These are phyloP conservation scores for Ptychobarbus kaznakovi DNA, from an alignment of 2,797 vertebrate species.

Conservation along the genomic window DNA sequence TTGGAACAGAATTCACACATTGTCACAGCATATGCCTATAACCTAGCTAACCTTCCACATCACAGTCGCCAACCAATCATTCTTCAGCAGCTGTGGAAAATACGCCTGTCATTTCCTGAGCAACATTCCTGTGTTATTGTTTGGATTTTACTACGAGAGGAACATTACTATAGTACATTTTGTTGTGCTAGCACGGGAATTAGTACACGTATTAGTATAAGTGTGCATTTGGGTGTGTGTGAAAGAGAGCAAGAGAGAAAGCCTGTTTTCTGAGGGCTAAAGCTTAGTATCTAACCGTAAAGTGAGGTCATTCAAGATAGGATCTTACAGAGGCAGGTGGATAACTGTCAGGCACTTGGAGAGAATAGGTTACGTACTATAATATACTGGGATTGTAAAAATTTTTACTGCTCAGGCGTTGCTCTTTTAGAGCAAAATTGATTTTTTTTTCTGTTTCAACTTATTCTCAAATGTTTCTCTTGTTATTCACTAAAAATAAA, in stretches of 20 bases:
- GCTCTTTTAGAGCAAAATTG: neutral
- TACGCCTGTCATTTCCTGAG: constrained; percentile 43
- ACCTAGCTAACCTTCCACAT: constrained; percentile 28
- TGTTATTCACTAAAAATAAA: neutral
- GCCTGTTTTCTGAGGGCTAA: constrained; percentile 9
- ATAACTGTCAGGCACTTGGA: neutral
- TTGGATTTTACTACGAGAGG: constrained; percentile 15
- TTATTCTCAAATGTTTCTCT: neutral
- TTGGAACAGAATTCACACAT: constrained; percentile 54
- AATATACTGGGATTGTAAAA: neutral
- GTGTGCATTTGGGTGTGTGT: constrained; percentile 10
- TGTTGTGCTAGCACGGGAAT: neutral
- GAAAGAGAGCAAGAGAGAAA: constrained; percentile 3
- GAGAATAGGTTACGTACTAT: neutral
- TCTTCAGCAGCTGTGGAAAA: constrained; percentile 43
- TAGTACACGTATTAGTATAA: neutral
- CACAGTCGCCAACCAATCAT: constrained; percentile 18
- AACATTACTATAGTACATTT: constrained; percentile 3
- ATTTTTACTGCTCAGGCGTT: neutral
- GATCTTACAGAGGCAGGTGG: neutral
- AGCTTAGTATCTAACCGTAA: constrained; percentile 18
- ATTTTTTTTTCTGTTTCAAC: neutral
- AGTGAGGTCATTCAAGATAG: constrained; percentile 2
- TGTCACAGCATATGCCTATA: constrained; percentile 45
- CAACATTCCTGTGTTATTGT: constrained; percentile 59